Base-by-base conservation (phyloP, 1,140 invertebrate genomes). In the Archivesica marissinica region DNA sequence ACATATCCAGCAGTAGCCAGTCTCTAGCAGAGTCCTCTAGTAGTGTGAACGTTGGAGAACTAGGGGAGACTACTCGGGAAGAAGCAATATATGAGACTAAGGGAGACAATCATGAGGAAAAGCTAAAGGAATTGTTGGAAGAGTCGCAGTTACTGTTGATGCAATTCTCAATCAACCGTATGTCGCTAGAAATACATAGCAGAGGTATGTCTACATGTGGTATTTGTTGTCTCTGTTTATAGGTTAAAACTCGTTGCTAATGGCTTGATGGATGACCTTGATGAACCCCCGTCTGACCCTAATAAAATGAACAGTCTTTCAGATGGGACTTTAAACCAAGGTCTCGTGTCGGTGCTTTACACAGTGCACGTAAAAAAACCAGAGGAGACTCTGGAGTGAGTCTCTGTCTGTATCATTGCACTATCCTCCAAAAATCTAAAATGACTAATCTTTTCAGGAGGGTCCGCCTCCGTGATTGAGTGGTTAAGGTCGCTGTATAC, bases 91-190 rank as follows among this genome's bases (percentile, higher is more conserved):
- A 15, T 2, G 4, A 13, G 66, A 47, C 25, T 6, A 80, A 50
- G 68, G 84, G 28, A 38, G 81, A 86, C 20, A 76, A 68, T 20
- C 54, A 74, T 39, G 88, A 85, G 35, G 82, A 90, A 33, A 89
- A 89, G 50, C 81, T 84, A 52, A 79, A 70, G 28, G 85, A 85
- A 33, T 35, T 86, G 17, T 44, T 89, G 25, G 93, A 93, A 56
- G 92, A 95, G 25, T 95, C 95, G n/a, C 96, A 96, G 84, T 95
- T 97, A 0, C 95, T 98, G 75, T 95, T 98, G 93, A 94, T 98
- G 59, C 97, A 98, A 93, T 98, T 99, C 93, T 96, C 96, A 0
- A 96, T 99, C 88, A 97, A 98, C 89, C 97, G 97, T 90, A 95
- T 98, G 95, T 97, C 97, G 0, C 95, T 98, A 6, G 97, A 98